These are phyloP conservation scores for Procambarus virginalis DNA, from an alignment of 1,140 invertebrate species.

Conservation along the genomic window DNA sequence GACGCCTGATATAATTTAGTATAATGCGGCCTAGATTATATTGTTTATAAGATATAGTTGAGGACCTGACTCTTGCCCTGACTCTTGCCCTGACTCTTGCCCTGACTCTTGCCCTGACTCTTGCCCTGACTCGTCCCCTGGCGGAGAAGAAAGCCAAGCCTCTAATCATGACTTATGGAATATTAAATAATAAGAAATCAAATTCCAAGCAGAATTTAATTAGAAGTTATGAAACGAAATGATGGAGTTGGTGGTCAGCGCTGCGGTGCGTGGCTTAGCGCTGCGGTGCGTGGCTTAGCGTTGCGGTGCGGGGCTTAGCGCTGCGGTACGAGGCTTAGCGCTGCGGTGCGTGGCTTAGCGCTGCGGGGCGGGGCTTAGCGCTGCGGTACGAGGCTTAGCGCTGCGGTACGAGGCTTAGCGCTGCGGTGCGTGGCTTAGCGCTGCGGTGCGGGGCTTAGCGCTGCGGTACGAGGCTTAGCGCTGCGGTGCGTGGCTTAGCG, in stretches of 20 bases:
- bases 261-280: not conserved
- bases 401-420: too few relatives aligned
- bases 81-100: too few relatives aligned
- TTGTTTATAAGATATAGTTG: not conserved
- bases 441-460: too few relatives aligned
- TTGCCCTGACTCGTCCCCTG: not conserved
- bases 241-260: not conserved
- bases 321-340: too few relatives aligned
- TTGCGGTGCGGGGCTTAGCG: not conserved
- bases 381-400: too few relatives aligned
- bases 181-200: conserved; percentile 7
- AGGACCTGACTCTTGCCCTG: not conserved
- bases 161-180: conserved; percentile 9
- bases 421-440: too few relatives aligned
- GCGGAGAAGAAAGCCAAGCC: not conserved
- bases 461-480: too few relatives aligned
- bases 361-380: too few relatives aligned
- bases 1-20: not conserved
- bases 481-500: too few relatives aligned
- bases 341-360: too few relatives aligned
- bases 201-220: not conserved
- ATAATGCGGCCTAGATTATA: not conserved
- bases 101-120: too few relatives aligned
- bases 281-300: not conserved
- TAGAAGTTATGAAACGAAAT: not conserved